Evolutionary conservation across 2,113 vertebrate genomes (phyloP).

Genomic region (Rhagologus leucostigma): DNA sequence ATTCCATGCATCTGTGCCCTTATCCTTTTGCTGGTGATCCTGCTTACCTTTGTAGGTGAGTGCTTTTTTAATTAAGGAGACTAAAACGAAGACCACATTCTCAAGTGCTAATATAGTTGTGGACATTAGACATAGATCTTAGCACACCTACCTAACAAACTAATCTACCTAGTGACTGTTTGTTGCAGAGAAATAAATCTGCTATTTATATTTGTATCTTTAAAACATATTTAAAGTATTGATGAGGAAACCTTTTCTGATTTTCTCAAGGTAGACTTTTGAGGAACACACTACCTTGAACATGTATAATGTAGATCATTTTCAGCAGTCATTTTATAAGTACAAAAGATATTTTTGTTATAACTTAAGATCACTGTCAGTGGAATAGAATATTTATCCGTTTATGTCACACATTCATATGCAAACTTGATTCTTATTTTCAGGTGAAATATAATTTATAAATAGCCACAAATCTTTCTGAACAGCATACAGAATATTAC

Average conservation of each 20-base stretch:
- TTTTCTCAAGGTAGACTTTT: neutral
- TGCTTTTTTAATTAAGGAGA: neutral
- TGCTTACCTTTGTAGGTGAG: slow-evolving; percentile 81
- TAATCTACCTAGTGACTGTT: neutral
- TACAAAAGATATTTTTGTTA: neutral
- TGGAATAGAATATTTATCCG: neutral
- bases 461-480: neutral
- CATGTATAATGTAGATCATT: neutral
- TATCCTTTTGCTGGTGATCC: slow-evolving; percentile 75
- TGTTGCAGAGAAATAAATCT: neutral
- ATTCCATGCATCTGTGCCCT: slow-evolving; percentile 82
- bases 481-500: neutral
- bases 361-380: neutral
- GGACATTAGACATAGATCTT: neutral
- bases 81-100: neutral
- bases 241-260: neutral
- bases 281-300: neutral
- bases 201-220: neutral
- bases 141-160: neutral
- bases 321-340: neutral
- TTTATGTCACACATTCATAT: neutral
- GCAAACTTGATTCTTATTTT: neutral
- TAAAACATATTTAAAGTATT: neutral
- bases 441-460: neutral
- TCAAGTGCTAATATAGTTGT: neutral